Conservation (phyloP, 2,797 vertebrate genomes). For the Megalops cyprinoides region DNA sequence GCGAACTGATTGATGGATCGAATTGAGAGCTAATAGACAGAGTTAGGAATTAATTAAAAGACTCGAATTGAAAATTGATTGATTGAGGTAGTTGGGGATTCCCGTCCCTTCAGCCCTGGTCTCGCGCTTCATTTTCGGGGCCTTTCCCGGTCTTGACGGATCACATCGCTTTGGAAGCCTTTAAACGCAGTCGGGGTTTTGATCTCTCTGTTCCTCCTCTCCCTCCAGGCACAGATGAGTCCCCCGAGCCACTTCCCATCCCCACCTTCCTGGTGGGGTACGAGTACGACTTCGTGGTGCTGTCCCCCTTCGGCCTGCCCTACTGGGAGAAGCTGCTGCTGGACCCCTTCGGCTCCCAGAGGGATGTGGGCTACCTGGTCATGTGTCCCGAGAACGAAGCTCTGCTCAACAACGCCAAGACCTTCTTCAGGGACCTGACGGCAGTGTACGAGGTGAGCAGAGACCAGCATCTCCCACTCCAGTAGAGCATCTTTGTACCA, state of each 20-base stretch:
- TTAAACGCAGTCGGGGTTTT: too few species aligned
- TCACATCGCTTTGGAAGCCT: too few species aligned
- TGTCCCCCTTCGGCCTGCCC: conserved; percentile 95
- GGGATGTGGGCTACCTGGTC: conserved; percentile 95
- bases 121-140: too few species aligned
- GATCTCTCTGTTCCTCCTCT: neutral
- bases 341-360: conserved; percentile 95
- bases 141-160: too few species aligned
- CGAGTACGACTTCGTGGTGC: conserved; percentile 97
- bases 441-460: conserved; percentile 95
- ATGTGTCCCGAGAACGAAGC: conserved; percentile 97
- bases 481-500: too few species aligned
- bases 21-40: too few species aligned
- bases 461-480: too few species aligned
- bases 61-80: too few species aligned
- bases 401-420: conserved; percentile 91
- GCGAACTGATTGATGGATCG: too few species aligned
- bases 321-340: conserved; percentile 98
- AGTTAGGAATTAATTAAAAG: too few species aligned
- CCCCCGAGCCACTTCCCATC: conserved; percentile 97
- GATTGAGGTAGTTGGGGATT: too few species aligned
- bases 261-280: conserved; percentile 97
- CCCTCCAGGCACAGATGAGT: conserved; percentile 94
- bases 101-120: too few species aligned
- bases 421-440: conserved; percentile 95